phyloP scores from a whole-genome alignment of 2,113 vertebrate genomes.

The Helogale parvula region DNA sequence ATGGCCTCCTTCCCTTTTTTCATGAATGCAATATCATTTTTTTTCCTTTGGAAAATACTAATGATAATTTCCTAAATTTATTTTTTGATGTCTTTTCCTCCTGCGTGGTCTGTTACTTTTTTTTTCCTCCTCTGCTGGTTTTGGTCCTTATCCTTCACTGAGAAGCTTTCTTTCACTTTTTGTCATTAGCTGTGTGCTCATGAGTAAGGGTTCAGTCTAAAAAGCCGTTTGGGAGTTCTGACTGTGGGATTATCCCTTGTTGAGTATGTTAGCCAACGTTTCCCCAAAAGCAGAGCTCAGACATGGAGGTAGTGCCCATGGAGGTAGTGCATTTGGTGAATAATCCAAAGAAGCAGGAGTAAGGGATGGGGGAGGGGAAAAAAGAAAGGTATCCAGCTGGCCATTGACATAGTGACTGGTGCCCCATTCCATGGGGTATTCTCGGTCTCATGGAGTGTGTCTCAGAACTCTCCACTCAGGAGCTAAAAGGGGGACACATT shows the following conservation, averaged over 20 bases:
- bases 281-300: neutral
- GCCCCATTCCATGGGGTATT: neutral
- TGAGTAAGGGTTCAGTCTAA: neutral
- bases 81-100: neutral
- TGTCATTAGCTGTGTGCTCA: neutral
- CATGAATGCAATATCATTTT: neutral
- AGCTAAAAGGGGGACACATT: neutral
- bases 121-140: neutral
- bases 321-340: neutral
- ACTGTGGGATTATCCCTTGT: neutral
- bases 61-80: neutral
- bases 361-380: neutral
- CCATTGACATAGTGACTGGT: neutral
- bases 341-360: neutral
- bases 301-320: neutral
- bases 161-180: neutral
- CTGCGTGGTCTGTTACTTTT: neutral
- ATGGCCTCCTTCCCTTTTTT: neutral
- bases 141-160: neutral
- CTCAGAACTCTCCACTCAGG: neutral
- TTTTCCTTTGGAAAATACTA: conserved; percentile 17
- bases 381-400: neutral
- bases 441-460: neutral
- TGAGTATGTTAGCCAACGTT: neutral
- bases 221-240: neutral